A percentile compares a stretch with the other conserved stretches of the same genome.
Evolutionary conservation across 2,888 invertebrate genomes (phyloP).

Genomic region (Diadegma fenestrale): DNA sequence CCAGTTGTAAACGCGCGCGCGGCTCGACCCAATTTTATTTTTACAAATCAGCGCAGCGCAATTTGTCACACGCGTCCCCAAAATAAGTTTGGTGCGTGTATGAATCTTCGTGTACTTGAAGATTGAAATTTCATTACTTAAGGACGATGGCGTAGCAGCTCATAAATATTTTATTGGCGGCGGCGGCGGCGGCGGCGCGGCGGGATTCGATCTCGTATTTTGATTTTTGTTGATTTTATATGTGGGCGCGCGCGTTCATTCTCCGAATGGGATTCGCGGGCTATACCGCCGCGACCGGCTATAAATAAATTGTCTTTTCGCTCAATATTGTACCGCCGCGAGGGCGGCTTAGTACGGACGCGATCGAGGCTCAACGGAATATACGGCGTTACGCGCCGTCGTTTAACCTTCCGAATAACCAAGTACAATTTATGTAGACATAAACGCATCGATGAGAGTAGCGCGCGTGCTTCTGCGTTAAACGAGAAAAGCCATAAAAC

Average conservation of each 20-base stretch:
- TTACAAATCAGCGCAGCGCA: too few relatives aligned
- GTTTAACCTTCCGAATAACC: not conserved
- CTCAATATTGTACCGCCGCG: conserved; percentile 44
- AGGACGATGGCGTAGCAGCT: not conserved
- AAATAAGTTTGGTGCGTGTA: too few relatives aligned
- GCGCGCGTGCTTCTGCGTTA: too few relatives aligned
- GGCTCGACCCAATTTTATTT: too few relatives aligned
- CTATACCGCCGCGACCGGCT: not conserved
- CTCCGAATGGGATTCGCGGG: conserved; percentile 7
- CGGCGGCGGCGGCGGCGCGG: not conserved
- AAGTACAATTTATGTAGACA: not conserved
- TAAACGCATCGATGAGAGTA: not conserved
- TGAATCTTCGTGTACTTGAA: too few relatives aligned
- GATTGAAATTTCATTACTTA: conserved; percentile 16
- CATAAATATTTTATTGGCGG: conserved; percentile 2
- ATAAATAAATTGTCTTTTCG: conserved; percentile 44
- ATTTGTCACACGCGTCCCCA: too few relatives aligned
- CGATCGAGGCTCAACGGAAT: too few relatives aligned
- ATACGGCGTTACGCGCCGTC: too few relatives aligned
- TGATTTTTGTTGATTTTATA: conserved; percentile 26
- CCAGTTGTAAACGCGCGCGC: too few relatives aligned
- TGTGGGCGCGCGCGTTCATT: conserved; percentile 14
- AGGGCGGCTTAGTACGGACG: too few relatives aligned
- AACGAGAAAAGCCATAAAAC: conserved; percentile 44
- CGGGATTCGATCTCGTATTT: not conserved